Base-by-base conservation (phyloP, 2,888 invertebrate genomes). In the Rutpela maculata region DNA sequence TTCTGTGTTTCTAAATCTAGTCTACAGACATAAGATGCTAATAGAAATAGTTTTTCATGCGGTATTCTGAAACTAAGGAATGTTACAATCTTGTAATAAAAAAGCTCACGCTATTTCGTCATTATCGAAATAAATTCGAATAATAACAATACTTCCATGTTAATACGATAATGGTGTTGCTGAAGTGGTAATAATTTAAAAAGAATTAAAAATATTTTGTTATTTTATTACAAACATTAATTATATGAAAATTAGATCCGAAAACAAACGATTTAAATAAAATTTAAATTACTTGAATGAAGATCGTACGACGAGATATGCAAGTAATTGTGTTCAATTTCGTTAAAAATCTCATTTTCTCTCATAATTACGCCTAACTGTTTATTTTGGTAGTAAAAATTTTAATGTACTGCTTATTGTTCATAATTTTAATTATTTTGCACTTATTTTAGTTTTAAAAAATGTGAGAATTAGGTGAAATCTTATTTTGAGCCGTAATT, bases 401-500 rank as follows among this genome's bases (percentile, higher is more conserved):
- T 60, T n/a, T 70, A 70, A 81, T 80, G 73, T 76, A 76, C 78
- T 78, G 75, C 76, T 80, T 80, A 84, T 83, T 82, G 83, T 82
- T 82, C 80, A 77, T 63, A 76, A 77, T 80, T 80, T 82, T 85
- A 85, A 85, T 85, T 85, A 83, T 82, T 83, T 79, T 67, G 73
- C 78, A 80, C 81, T 77, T 77, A 73, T 71, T 67, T 76, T 80
- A 77, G 80, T 81, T 80, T 78, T 75, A 77, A 79, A 80, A 83
- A 83, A 84, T 85, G 85, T 87, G 87, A 85, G 87, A 87, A 87
- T 85, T 80, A 76, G 85, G 81, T 81, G 79, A 79, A 81, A 78
- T 70, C 65, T 43, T 43, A 75, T 50, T 74, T 76, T 74, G 69
- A 74, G 57, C 63, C 35, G 60, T 67, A 77, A 77, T 69, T 73